A percentile compares a stretch with the other conserved stretches of the same genome.
These are phyloP conservation scores for Opisthocomus hoazin DNA, from an alignment of 2,113 vertebrate genomes.

Conservation along the genomic window DNA sequence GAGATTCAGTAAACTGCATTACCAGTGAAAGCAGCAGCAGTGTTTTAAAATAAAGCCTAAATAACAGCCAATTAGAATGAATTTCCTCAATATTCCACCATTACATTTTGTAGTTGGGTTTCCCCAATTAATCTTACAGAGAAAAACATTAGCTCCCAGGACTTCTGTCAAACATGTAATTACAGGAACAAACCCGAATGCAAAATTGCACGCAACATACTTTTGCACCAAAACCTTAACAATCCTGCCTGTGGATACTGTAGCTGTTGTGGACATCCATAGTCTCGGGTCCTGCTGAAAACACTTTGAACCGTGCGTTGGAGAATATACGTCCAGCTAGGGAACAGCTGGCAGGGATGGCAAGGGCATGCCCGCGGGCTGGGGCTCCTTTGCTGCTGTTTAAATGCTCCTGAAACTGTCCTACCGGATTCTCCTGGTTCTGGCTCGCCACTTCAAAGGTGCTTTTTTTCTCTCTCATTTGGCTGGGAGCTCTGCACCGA, in stretches of 20 bases:
- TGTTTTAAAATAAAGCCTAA: not conserved
- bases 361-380: not conserved
- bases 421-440: not conserved
- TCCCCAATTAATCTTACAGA: not conserved
- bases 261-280: not conserved
- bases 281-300: not conserved
- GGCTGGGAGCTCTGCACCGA: not conserved
- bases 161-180: not conserved
- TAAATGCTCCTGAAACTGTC: constrained; percentile 15
- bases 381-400: not conserved
- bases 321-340: not conserved
- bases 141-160: not conserved
- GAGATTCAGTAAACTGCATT: not conserved
- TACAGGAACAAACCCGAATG: not conserved
- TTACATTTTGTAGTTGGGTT: not conserved
- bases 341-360: not conserved
- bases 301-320: not conserved
- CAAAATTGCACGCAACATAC: not conserved
- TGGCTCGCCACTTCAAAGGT: constrained; percentile 25
- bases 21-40: not conserved
- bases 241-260: not conserved
- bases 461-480: not conserved
- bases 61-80: not conserved
- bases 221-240: not conserved
- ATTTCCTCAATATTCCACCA: constrained; percentile 1